Evolutionary conservation across 1,140 invertebrate genomes (phyloP), one percentile per base, ranked within the genome.

Genomic region (Orius insidiosus): DNA sequence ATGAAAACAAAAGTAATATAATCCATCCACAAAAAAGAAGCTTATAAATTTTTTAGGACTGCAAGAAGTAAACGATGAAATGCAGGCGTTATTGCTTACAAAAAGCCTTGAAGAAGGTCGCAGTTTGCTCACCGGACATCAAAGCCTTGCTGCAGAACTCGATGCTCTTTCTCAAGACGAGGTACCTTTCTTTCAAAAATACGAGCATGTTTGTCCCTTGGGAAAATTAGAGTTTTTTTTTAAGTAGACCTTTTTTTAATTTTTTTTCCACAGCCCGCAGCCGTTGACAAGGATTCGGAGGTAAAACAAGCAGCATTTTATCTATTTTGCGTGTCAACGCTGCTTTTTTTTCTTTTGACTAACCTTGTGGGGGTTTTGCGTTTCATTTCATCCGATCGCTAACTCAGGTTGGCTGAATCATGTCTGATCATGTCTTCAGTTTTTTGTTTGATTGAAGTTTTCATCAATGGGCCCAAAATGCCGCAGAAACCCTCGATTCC

Each of bases 141-240:
- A 72, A 45, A 86, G 80, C 57, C 63, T 96, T 38, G 90, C 90
- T 13, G 83, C 84, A 46, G 92, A 96, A 63, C 72, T 93, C n/a
- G 85, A 88, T 53, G 80, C 87, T 57, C 82, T 92, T 72, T 79
- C 79, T 53, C 80, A 85, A 57, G 85, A 92, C 60, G 83, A 95
- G 78, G 89, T 94, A 72, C 7, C 7, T n/a, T n/a, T 24, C 24
- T 4, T 7, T 24, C 24, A 24, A 24, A 24, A n/a, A n/a, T n/a
- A n/a, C n/a, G n/a, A n/a, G 24, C 24, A 24, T 24, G 24, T 3
- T 3, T 24, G 24, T 24, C 24, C 24, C 24, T n/a, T n/a, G n/a
- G n/a, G n/a, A n/a, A n/a, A n/a, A n/a, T n/a, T n/a, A n/a, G n/a
- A n/a, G n/a, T n/a, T 24, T 24, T 24, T 24, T 24, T 24, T 24